Conservation (phyloP, 2,888 invertebrate genomes). For the Megastigmus dorsalis region DNA sequence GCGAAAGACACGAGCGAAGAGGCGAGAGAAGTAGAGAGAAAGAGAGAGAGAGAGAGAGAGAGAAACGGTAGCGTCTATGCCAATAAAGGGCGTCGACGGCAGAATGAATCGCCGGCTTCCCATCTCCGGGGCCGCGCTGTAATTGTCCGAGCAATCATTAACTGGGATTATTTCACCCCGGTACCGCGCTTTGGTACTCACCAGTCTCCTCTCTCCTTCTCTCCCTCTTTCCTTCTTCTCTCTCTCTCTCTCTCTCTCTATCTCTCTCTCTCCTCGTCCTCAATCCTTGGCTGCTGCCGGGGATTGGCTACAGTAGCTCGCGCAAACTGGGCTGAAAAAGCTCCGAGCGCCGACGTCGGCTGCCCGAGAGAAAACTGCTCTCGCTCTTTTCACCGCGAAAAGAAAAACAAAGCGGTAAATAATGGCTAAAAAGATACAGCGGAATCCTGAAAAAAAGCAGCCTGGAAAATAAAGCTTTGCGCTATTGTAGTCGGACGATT, state of each 20-base stretch:
- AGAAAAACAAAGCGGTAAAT: constrained; percentile 53
- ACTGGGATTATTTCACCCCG: constrained; percentile 67
- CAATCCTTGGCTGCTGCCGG: constrained; percentile 23
- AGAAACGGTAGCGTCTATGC: no score
- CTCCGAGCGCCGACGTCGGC: constrained; percentile 8
- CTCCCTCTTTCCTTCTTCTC: neutral
- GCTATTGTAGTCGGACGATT: no score
- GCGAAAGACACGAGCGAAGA: no score
- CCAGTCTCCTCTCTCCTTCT: neutral
- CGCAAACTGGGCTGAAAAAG: constrained; percentile 36
- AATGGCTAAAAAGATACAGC: constrained; percentile 41
- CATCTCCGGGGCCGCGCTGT: constrained; percentile 60
- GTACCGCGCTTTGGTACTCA: constrained; percentile 57
- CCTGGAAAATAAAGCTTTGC: constrained; percentile 31
- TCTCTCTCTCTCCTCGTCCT: constrained; percentile 7
- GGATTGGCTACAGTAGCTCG: constrained; percentile 24
- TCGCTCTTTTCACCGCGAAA: constrained; percentile 4
- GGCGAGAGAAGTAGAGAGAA: no score
- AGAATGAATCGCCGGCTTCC: constrained; percentile 62
- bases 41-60: no score
- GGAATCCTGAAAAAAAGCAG: constrained; percentile 49
- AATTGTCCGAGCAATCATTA: constrained; percentile 69
- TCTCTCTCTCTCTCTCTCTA: constrained; percentile 3
- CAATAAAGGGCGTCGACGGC: constrained; percentile 56
- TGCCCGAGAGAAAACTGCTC: constrained; percentile 39